Conservation (phyloP, 2,888 invertebrate genomes). For the Steinernema carpocapsae region DNA sequence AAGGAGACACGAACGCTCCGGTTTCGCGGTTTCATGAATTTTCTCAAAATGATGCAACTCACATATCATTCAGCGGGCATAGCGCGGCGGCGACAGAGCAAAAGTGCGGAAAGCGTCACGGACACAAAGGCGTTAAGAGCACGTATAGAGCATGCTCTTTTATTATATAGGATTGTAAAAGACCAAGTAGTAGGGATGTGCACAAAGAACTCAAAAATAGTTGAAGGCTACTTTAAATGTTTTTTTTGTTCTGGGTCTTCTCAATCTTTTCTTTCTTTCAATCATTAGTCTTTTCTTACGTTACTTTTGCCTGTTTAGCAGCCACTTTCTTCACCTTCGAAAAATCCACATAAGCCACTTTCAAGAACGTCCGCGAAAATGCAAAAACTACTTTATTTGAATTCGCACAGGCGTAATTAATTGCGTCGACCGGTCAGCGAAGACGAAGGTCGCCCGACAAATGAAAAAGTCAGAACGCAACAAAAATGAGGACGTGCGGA, state of each 20-base stretch:
- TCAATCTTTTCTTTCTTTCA: background rate
- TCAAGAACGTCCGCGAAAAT: background rate
- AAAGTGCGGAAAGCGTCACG: no score
- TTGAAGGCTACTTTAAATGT: background rate
- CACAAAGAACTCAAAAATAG: background rate
- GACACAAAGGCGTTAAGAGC: no score
- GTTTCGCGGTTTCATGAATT: background rate
- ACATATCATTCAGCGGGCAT: no score
- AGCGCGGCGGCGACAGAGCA: no score
- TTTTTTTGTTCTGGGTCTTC: background rate
- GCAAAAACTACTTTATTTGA: background rate
- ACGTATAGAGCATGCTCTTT: no score
- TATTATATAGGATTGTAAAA: no score
- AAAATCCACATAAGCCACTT: background rate
- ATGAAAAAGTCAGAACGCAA: background rate
- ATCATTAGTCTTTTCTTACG: background rate
- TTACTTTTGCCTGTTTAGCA: background rate
- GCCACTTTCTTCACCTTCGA: background rate
- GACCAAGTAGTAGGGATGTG: no score
- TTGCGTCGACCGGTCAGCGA: background rate
- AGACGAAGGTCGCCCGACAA: background rate
- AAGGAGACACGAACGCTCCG: background rate
- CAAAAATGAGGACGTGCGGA: background rate
- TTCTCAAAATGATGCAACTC: no score
- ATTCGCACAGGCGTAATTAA: background rate